Conservation (phyloP, 1,140 invertebrate genomes). For the Aricia agestis region DNA sequence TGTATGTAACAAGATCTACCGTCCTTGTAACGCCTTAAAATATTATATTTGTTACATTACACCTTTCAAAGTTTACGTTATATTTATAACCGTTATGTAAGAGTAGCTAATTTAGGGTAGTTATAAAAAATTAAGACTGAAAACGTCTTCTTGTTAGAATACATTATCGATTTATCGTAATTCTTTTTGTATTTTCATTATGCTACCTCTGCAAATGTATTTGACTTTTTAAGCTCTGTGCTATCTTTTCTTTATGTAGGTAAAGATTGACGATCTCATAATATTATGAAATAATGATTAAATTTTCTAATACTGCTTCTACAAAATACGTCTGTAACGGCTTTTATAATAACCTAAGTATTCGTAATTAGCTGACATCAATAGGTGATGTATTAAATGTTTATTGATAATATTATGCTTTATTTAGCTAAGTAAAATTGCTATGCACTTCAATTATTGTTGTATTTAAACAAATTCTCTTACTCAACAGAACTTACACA, state of each 20-base stretch:
- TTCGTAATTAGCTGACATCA: too few relatives aligned
- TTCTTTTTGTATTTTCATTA: slow-evolving; percentile 16
- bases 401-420: too few relatives aligned
- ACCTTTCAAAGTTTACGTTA: not conserved
- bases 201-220: slow-evolving; percentile 2
- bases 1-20: slow-evolving; percentile 10
- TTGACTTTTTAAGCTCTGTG: slow-evolving; percentile 6
- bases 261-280: slow-evolving; percentile 11
- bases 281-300: slow-evolving; percentile 1
- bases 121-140: slow-evolving; percentile 22
- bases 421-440: too few relatives aligned
- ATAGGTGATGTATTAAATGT: too few relatives aligned
- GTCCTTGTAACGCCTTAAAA: slow-evolving; percentile 24
- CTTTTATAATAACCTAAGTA: too few relatives aligned
- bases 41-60: slow-evolving; percentile 9
- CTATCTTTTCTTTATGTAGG: slow-evolving; percentile 11
- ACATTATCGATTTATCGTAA: not conserved
- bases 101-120: not conserved
- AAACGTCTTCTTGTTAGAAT: slow-evolving; percentile 18
- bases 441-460: too few relatives aligned
- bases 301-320: not conserved
- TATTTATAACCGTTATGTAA: not conserved
- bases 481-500: too few relatives aligned
- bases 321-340: not conserved
- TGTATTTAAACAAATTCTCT: too few relatives aligned